A percentile compares a stretch with the other conserved stretches of the same genome.
These are phyloP conservation scores for Centroberyx gerrardi DNA, from an alignment of 2,797 vertebrate genomes.

Conservation along the genomic window DNA sequence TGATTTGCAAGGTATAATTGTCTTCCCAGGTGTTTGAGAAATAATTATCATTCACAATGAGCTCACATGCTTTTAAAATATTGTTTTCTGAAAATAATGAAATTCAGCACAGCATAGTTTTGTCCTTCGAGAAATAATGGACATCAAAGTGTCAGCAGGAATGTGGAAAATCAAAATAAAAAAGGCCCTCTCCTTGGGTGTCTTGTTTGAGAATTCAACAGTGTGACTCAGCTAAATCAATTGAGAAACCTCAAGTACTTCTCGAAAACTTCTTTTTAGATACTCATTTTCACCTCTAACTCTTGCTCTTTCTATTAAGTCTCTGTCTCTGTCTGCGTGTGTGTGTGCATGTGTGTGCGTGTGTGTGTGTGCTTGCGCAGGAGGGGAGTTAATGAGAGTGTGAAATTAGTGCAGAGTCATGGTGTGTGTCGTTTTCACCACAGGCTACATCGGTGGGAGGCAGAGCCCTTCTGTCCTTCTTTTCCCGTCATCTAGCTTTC, in stretches of 20 bases:
- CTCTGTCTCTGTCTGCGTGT: background rate
- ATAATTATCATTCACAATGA: background rate
- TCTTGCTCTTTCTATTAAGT: conserved; percentile 32
- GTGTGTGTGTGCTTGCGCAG: conserved; percentile 33
- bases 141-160: background rate
- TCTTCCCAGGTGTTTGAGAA: background rate
- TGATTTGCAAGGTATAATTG: background rate
- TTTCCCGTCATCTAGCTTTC: conserved; percentile 56
- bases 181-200: background rate
- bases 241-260: conserved; percentile 20
- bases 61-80: background rate
- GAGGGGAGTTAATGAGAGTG: conserved; percentile 64
- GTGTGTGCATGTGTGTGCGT: background rate
- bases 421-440: conserved; percentile 60
- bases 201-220: background rate
- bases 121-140: background rate
- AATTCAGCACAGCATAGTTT: background rate
- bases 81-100: background rate
- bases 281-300: conserved; percentile 47
- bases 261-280: conserved; percentile 20
- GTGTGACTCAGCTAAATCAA: conserved; percentile 3
- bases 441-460: conserved; percentile 61
- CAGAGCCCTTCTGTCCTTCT: conserved; percentile 63
- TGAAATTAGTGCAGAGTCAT: conserved; percentile 72
- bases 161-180: background rate